Evolutionary conservation across 2,888 invertebrate species (phyloP).

Genomic region (Reticulitermes lucifugus): DNA sequence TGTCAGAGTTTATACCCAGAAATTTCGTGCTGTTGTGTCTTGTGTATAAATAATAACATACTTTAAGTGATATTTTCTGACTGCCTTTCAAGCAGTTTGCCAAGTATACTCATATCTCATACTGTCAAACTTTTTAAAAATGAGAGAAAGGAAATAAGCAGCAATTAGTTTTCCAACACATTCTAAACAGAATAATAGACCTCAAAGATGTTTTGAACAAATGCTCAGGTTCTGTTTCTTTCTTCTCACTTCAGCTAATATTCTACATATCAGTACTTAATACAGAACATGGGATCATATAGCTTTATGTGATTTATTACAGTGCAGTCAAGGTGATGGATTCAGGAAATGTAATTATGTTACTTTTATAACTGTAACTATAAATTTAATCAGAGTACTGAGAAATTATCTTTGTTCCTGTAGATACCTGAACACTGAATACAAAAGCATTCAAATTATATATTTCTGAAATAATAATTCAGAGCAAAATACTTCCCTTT

Average conservation of each 20-base stretch:
- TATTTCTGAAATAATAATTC: no score
- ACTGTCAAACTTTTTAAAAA: no score
- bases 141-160: neutral
- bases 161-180: neutral
- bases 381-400: neutral
- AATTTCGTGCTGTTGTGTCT: no score
- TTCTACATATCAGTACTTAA: neutral
- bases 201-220: neutral
- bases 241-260: neutral
- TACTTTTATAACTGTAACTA: no score
- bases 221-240: neutral
- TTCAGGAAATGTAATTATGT: neutral
- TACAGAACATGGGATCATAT: neutral
- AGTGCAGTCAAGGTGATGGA: neutral
- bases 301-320: neutral
- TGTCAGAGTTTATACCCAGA: no score
- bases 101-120: no score
- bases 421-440: neutral
- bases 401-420: neutral
- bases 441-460: no score
- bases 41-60: no score
- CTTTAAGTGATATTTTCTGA: no score
- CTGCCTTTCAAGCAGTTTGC: no score
- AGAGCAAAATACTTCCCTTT: no score
- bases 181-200: neutral